Base-by-base conservation (phyloP, 2,797 vertebrate species). In the Phalloptychus januarius region DNA sequence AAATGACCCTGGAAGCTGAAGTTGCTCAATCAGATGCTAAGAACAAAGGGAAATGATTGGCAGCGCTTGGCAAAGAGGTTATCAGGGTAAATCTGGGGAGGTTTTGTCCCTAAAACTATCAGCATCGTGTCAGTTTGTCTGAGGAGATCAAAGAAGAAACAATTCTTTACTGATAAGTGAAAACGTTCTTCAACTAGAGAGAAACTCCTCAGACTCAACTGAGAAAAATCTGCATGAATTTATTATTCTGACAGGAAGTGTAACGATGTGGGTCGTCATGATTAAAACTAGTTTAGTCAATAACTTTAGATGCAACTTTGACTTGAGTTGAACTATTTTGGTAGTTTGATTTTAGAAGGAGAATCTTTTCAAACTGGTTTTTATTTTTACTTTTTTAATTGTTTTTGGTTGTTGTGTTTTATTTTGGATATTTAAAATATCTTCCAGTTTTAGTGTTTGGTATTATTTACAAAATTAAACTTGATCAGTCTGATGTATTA, bases 131-230 rank as follows among this genome's bases (percentile, higher is more conserved):
- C 42, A 56, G 25, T 78, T 48, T 56, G 12, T 36, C 4, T 71
- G 67, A 31, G 28, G n/a, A 77, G n/a, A 71, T 58, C 28, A 71
- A 77, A 71, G 76, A 40, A 40, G 36, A 45, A 58, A 61, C 40
- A 31, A 33, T 71, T 44, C 38, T 42, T 56, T 52, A 40, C 28
- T 67, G 61, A 48, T 67, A 45, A 23, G 71, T 20, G 28, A 56
- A 18, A 15, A 70, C 3, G 50, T 28, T 40, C 45, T 31, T 45
- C 18, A n/a, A 23, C 36, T 16, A 31, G 12, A 33, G 46, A 76
- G 20, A 44, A 44, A 52, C 11, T 23, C 28, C 48, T 18, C 5
- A 50, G 61, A 46, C 63, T 69, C 48, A 48, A 1, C 23, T 77
- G 13, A 42, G 23, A 8, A 45, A 20, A 36, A 33, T 40, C 3